Base-by-base conservation (phyloP, 1,140 invertebrate genomes). In the Psix sp. region DNA sequence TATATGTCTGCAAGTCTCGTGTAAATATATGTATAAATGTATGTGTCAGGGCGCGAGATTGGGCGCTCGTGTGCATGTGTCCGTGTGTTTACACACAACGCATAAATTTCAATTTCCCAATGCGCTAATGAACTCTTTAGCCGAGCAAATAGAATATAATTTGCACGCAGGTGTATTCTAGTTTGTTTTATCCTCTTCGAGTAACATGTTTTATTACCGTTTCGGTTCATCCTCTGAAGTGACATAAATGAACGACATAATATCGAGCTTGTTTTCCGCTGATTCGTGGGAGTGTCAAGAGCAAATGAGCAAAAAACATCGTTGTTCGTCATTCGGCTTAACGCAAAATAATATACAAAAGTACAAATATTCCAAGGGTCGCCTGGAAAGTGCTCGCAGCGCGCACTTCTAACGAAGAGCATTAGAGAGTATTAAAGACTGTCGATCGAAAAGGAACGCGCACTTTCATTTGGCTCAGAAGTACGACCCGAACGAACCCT, bases 181-280 rank as follows among this genome's bases (percentile, higher is more conserved):
- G 35, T 33, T 52, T 35, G 3, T 7, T 33, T 33, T n/a, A 10
- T 33, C n/a, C n/a, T 33, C n/a, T 31, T 71, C 33, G 59, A 68
- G 52, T 77, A 70, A 73, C 67, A 68, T 70, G 36, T 35, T 35
- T 66, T 60, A 59, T 38, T 36, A 46, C 70, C 20, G 57, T 40
- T 75, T 60, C 79, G 77, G 78, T 82, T 77, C 80, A 79, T 82
- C 62, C 62, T 56, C 54, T 63, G 42, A 26, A 60, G 66, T 71
- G 74, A 76, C 67, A 65, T 24, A 76, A 67, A 66, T 66, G 2
- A 73, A 66, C 7, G n/a, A n/a, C 21, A 6, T 73, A 73, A 73
- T 66, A 73, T 40, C 62, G 54, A 45, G 7, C 4, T 7, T 4
- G 13, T 11, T 59, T 36, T 29, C 14, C 21, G 11, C 17, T 10